Evolutionary conservation across 92 coral and sea anemone genomes (phyloP), one percentile per base, ranked within the genome.

Genomic region (Pocillopora grandis): DNA sequence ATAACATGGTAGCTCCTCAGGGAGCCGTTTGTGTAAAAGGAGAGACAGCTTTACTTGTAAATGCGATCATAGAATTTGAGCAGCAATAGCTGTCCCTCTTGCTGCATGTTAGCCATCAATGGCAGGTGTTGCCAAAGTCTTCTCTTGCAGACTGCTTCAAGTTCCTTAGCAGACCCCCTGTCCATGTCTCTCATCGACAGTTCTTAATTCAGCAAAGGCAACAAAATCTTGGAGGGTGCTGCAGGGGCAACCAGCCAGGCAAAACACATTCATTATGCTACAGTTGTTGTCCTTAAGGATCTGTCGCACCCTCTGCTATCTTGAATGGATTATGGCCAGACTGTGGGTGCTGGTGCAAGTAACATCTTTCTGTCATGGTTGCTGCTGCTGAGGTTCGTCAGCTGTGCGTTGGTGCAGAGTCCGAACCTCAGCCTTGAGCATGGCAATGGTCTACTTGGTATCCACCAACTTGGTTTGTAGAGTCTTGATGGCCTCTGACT

Each of bases 351-450:
- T 76, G 57, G 18, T 17, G 12, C 27, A 9, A 61, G 36, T 35
- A 21, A 23, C 6, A 20, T 59, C 55, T n/a, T 61, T 33, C 80
- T 77, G 70, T 36, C 60, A 70, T 19, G 10, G 81, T 10, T 61
- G 81, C 69, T 61, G 56, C 70, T 61, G 81, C 49, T 6, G 70
- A 18, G 20, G 60, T 48, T 48, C 12, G 1, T 75, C 78, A 55
- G 31, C 65, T n/a, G 62, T 75, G 61, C 11, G 2, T 31, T 36
- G 16, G 71, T 10, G 58, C 23, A 77, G 70, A 14, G 81, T 61
- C 55, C 35, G 81, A 2, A 61, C 71, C 55, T 77, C 81, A 15
- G 81, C 81, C 58, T 77, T 60, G 21, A 77, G 81, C 70, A 13
- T 58, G 4, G 81, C 81, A 35, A 77, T 77, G 68, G 70, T 62